A percentile compares a stretch with the other conserved stretches of the same genome.
These are phyloP conservation scores for Ataeniobius toweri DNA, from an alignment of 2,797 vertebrate genomes.

Conservation along the genomic window DNA sequence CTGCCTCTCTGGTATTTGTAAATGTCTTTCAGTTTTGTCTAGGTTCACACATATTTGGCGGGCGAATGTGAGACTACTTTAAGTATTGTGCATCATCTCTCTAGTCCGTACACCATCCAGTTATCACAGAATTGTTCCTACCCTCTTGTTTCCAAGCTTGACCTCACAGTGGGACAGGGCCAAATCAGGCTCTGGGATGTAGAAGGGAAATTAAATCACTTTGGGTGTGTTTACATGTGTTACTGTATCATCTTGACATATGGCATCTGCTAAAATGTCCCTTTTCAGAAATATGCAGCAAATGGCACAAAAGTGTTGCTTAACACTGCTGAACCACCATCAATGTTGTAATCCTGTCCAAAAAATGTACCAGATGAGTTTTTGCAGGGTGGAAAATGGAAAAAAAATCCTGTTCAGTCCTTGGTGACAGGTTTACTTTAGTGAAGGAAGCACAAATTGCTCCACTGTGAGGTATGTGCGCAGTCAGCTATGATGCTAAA, in stretches of 20 bases:
- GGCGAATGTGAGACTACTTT: too few relatives aligned
- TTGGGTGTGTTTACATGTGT: not conserved
- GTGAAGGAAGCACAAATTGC: conserved; percentile 8
- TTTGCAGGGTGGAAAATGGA: not conserved
- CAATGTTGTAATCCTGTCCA: too few relatives aligned
- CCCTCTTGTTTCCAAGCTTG: too few relatives aligned
- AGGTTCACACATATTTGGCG: too few relatives aligned
- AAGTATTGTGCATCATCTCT: too few relatives aligned
- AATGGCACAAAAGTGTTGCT: not conserved
- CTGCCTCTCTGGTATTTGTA: too few relatives aligned
- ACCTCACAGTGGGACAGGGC: not conserved
- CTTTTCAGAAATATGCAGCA: not conserved
- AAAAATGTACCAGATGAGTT: not conserved
- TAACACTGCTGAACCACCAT: not conserved
- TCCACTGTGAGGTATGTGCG: conserved; percentile 8
- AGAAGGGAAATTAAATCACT: not conserved
- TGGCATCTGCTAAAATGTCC: not conserved
- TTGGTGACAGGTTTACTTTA: not conserved
- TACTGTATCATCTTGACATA: not conserved
- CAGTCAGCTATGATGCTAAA: conserved; percentile 9
- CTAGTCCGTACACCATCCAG: too few relatives aligned
- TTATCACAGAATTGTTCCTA: too few relatives aligned
- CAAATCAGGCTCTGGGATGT: not conserved
- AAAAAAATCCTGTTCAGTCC: not conserved
- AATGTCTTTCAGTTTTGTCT: too few relatives aligned